Percentiles rank a stretch among this genome's conserved stretches.
Evolutionary conservation across 2,113 vertebrate genomes (phyloP).

Genomic region (Bubalus kerabau): DNA sequence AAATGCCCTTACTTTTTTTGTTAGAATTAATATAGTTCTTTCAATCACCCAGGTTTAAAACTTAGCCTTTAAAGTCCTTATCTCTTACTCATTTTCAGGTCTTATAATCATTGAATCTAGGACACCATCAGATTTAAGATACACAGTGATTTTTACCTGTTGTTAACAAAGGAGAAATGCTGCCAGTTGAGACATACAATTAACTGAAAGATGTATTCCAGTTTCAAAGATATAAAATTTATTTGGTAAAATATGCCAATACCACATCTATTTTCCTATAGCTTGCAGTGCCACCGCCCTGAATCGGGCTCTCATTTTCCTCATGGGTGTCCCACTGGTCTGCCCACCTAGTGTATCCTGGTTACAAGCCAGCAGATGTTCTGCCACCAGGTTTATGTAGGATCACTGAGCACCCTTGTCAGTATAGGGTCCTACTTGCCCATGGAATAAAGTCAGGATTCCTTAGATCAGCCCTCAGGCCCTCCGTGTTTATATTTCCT

Average conservation of each 20-base stretch:
- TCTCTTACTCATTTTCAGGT: not conserved
- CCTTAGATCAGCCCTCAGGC: not conserved
- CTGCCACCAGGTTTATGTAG: not conserved
- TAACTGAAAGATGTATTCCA: not conserved
- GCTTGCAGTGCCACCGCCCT: not conserved
- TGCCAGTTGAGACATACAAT: not conserved
- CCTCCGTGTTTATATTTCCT: not conserved
- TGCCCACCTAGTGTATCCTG: not conserved
- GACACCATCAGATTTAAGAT: not conserved
- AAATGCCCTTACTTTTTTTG: not conserved
- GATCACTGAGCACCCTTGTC: not conserved
- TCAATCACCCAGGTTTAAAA: not conserved
- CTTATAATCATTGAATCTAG: not conserved
- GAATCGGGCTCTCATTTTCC: not conserved
- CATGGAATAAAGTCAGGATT: not conserved
- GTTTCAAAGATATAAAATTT: not conserved
- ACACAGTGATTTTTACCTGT: not conserved
- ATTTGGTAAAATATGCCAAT: not conserved
- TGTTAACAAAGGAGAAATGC: not conserved
- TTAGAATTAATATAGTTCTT: not conserved
- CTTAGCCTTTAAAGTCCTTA: constrained; percentile 6
- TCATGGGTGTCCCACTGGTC: not conserved
- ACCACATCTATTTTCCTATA: not conserved
- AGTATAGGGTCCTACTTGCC: no score
- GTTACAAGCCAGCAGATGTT: not conserved